Evolutionary conservation across 1,140 invertebrate species (phyloP).

Genomic region (Metopolophium dirhodum): DNA sequence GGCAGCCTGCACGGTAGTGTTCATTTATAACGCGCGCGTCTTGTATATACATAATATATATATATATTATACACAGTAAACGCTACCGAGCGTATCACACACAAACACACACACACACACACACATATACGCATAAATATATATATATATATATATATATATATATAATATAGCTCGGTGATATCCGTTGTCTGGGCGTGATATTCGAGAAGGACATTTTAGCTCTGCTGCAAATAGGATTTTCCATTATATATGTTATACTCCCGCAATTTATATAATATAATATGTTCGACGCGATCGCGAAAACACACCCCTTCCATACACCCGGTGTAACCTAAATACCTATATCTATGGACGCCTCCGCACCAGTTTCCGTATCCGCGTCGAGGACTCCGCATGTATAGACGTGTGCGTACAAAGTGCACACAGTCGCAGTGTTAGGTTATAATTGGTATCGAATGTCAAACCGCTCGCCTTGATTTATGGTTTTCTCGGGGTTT

Average conservation of each 20-base stretch:
- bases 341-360: not conserved
- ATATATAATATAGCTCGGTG: conserved; percentile 4
- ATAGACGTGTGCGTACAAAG: not conserved
- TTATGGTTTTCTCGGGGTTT: conserved; percentile 56
- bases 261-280: not conserved
- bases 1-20: not conserved
- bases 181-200: conserved; percentile 48
- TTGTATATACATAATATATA: not conserved
- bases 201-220: conserved; percentile 48
- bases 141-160: not conserved
- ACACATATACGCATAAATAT: not conserved
- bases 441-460: conserved; percentile 53
- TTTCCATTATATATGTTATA: conserved; percentile 26
- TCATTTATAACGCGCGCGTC: conserved; percentile 44
- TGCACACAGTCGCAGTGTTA: not conserved
- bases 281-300: not conserved
- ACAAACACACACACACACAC: not conserved
- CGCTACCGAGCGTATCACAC: not conserved
- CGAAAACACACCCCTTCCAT: not conserved
- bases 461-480: conserved; percentile 54
- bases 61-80: not conserved
- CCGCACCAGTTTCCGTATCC: not conserved
- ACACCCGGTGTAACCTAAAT: conserved; percentile 1
- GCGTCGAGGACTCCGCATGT: not conserved
- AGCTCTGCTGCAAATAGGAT: conserved; percentile 28